Evolutionary conservation across 2,888 invertebrate species (phyloP).

Genomic region (Lasioglossum figueresi): DNA sequence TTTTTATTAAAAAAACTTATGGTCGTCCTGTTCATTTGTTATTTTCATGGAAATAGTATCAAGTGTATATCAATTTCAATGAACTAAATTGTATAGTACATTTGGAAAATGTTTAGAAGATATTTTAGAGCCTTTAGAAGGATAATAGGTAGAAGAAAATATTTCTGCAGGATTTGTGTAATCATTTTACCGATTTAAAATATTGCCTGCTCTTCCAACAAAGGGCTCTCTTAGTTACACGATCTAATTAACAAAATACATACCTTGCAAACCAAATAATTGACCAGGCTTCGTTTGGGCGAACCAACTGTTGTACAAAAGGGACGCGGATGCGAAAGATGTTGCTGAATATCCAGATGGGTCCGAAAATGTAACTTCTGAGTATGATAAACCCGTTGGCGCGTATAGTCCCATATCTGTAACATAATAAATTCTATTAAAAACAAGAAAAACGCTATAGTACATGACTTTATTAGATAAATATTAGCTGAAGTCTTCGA

Average conservation of each 20-base stretch:
- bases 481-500: background rate
- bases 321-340: conserved; percentile 80
- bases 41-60: background rate
- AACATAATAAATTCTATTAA: conserved; percentile 18
- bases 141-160: background rate
- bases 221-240: too few species aligned
- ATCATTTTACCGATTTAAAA: background rate
- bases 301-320: conserved; percentile 82
- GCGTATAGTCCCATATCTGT: conserved; percentile 66
- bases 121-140: background rate
- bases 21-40: background rate
- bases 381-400: conserved; percentile 64
- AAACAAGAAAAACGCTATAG: background rate
- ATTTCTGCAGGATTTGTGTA: background rate
- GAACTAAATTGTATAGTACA: background rate
- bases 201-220: background rate
- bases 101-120: background rate
- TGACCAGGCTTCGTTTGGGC: conserved; percentile 83
- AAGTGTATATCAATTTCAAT: too few species aligned
- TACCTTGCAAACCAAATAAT: conserved; percentile 87
- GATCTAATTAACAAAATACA: background rate
- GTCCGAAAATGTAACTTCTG: conserved; percentile 72
- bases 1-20: background rate
- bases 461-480: too few species aligned
- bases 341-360: conserved; percentile 77